Evolutionary conservation across 2,113 vertebrate species (phyloP), one percentile per base, ranked within the genome.

Genomic region (Pimephales promelas): DNA sequence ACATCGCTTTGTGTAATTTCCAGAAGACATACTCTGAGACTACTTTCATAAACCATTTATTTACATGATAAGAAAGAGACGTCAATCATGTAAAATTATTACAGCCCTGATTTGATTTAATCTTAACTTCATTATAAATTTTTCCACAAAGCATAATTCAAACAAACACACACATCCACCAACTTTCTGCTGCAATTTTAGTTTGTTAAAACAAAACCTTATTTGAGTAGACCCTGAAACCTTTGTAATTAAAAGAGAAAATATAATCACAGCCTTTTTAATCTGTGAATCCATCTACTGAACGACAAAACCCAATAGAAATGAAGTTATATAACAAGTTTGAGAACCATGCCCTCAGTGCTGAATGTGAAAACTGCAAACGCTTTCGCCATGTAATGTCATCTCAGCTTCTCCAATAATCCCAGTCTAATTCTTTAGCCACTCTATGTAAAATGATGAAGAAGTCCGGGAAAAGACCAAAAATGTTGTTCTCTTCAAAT

Each of bases 401-500:
- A 20, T 71, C 22, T 75, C 47, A 31, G 68, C 56, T 28, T 45
- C 26, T 1, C 64, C 18, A 74, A 6, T 57, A 59, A 1, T 36
- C 22, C 71, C 81, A 83, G 4, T 20, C n/a, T 43, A 83, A 59
- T 10, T 74, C 43, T 73, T 74, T 83, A 3, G 70, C 70, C 81
- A 83, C 54, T 40, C 59, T 73, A 16, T 62, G 10, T 6, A 61
- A 57, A 47, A 56, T 62, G 18, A 83, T 73, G 20, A 62, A 83
- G 43, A 61, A 74, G 40, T 83, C 71, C 0, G 56, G 81, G 11
- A 64, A 64, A 13, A 31, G 13, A 4, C 61, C 71, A 28, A 82
- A 73, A 43, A 64, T 36, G 18, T 52, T 83, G 9, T 36, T 74
- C 40, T 64, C 10, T 3, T 75, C 1, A 49, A 83, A 83, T n/a